Evolutionary conservation across 2,797 vertebrate species (phyloP).

Genomic region (Macropodus opercularis): DNA sequence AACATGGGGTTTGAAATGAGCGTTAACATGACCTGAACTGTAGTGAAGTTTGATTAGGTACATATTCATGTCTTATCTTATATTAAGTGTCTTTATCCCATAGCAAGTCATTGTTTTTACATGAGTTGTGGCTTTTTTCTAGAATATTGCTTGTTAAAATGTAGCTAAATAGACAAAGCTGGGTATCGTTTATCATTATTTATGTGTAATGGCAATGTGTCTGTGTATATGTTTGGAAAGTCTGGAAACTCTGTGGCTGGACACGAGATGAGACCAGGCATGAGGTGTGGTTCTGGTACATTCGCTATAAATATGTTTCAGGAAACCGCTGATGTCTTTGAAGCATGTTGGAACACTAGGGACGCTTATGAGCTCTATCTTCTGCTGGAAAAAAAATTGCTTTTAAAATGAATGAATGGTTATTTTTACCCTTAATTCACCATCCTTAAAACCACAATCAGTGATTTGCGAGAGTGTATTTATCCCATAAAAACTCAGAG

Average conservation of each 20-base stretch:
- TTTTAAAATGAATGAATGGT: not conserved
- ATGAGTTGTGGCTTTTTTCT: not conserved
- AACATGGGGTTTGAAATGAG: too few species aligned
- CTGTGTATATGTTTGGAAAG: too few species aligned
- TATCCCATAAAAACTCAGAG: not conserved
- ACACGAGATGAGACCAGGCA: not conserved
- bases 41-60: too few species aligned
- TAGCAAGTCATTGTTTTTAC: not conserved
- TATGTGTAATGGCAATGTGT: too few species aligned
- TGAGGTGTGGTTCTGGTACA: conserved; percentile 2
- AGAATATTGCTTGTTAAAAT: not conserved
- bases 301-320: conserved; percentile 5
- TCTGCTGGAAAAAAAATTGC: not conserved
- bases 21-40: too few species aligned
- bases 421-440: not conserved
- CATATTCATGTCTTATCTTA: too few species aligned
- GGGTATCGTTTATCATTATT: not conserved
- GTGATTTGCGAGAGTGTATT: not conserved
- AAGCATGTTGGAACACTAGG: not conserved
- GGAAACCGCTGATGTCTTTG: not conserved
- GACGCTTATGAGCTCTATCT: not conserved
- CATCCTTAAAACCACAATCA: not conserved
- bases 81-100: not conserved
- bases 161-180: not conserved
- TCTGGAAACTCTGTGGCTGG: not conserved